Evolutionary conservation across 2,888 invertebrate species (phyloP), one percentile per base, ranked within the genome.

Genomic region (Philaethria dido): DNA sequence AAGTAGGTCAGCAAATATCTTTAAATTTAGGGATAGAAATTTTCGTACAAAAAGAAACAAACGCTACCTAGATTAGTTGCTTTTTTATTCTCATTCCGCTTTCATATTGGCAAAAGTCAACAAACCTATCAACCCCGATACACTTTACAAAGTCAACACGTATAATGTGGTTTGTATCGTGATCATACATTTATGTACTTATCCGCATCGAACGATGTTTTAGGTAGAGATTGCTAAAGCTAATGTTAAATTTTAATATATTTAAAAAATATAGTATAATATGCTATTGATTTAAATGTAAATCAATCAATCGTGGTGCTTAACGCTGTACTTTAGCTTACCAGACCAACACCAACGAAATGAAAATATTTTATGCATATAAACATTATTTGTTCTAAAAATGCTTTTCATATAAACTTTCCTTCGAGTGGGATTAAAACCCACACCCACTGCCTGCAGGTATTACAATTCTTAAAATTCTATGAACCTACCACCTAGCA

Each of bases 91-190:
- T 9, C 36, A 11, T 57, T 9, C 22, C 39, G 11, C 22, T n/a
- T 42, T 25, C 57, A 22, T 22, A 22, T 42, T 42, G 39, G n/a
- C 39, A 42, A 22, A 39, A 57, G 42, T 57, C 57, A 57, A 57
- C 57, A 42, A 42, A 57, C 57, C 57, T n/a, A 57, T 57, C 42
- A 57, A 57, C 57, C 42, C 42, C 22, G 57, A 25, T 16, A 57
- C 16, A 57, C 57, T 42, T 57, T 57, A 42, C 57, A 42, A 25
- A 42, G 39, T 57, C 57, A 57, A 57, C 57, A 57, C 57, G 22
- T 57, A 39, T 42, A 57, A 42, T 42, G 57, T 57, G 57, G 42
- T 42, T 42, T 57, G 57, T 57, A 42, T 57, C 57, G 42, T 42
- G 42, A 42, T 57, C 22, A 11, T 22, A 57, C 22, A 57, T 57